Conservation (phyloP, 2,888 invertebrate species). For the Andrena camellia region DNA sequence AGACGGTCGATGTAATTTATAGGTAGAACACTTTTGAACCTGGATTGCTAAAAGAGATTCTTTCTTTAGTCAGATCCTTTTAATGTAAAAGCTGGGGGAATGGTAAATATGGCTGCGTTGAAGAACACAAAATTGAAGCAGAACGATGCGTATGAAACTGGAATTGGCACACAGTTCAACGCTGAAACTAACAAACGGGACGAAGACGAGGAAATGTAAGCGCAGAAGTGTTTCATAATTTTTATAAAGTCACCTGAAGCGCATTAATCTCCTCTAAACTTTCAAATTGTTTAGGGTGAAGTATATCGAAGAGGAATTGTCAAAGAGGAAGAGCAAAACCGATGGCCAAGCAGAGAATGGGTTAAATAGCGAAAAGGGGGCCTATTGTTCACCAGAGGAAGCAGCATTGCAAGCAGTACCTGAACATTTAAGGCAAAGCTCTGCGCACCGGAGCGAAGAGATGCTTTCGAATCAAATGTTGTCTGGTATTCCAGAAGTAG, state of each 20-base stretch:
- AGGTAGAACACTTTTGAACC: not conserved
- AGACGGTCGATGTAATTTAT: constrained; percentile 11
- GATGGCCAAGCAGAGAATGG: constrained; percentile 82
- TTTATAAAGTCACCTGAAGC: not conserved
- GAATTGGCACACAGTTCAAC: constrained; percentile 98
- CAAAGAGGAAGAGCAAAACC: constrained; percentile 92
- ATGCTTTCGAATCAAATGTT: constrained; percentile 99
- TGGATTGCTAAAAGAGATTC: not conserved
- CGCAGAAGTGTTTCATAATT: constrained; percentile 60
- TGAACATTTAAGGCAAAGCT: constrained; percentile 94
- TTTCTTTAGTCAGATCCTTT: constrained; percentile 89
- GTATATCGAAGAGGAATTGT: constrained; percentile 95
- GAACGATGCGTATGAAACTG: constrained; percentile 97
- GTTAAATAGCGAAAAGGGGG: constrained; percentile 84
- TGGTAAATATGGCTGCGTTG: constrained; percentile 94
- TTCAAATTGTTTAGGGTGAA: constrained; percentile 87
- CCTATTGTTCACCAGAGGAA: constrained; percentile 94
- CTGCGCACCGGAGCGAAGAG: constrained; percentile 96
- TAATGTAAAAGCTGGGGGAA: constrained; percentile 93
- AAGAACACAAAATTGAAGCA: constrained; percentile 93
- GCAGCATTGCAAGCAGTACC: constrained; percentile 96
- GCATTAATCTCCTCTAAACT: not conserved
- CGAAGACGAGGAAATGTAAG: constrained; percentile 99
- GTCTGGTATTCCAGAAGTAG: constrained; percentile 99
- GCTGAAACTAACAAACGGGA: constrained; percentile 99